A percentile compares a stretch with the other conserved stretches of the same genome.
phyloP scores from a whole-genome alignment of 2,888 invertebrate genomes.

The Cosmorhoe ocellata region DNA sequence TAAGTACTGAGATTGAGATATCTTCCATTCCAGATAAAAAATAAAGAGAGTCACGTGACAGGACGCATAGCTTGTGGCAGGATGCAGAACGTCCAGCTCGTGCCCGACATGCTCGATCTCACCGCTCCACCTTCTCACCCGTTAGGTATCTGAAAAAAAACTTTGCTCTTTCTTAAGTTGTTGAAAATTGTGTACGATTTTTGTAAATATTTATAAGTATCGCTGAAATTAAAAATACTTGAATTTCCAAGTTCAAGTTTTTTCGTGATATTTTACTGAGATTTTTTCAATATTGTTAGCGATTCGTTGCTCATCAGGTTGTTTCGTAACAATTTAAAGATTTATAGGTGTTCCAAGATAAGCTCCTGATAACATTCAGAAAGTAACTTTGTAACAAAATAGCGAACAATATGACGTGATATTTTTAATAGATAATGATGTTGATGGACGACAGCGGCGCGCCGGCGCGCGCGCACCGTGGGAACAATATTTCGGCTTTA shows the following conservation, averaged over 20 bases:
- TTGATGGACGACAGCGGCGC: constrained; percentile 75
- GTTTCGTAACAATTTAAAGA: constrained; percentile 73
- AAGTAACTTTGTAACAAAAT: constrained; percentile 76
- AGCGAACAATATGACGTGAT: constrained; percentile 81
- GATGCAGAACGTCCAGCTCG: constrained; percentile 9
- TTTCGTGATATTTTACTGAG: too few species aligned
- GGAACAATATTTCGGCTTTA: constrained; percentile 75
- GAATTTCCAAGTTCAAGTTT: too few species aligned
- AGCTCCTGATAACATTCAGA: constrained; percentile 64
- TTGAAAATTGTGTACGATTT: neutral
- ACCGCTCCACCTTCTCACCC: constrained; percentile 7
- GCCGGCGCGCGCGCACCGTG: constrained; percentile 66
- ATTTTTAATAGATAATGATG: constrained; percentile 81
- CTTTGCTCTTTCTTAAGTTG: constrained; percentile 3
- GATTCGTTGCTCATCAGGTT: constrained; percentile 30
- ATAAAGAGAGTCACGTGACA: neutral
- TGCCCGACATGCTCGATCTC: constrained; percentile 1
- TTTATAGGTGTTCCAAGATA: constrained; percentile 75
- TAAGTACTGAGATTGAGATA: too few species aligned
- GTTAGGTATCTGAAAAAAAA: constrained; percentile 14
- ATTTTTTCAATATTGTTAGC: too few species aligned
- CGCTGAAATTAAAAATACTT: too few species aligned
- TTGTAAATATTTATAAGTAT: too few species aligned
- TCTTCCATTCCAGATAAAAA: too few species aligned
- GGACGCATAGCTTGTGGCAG: constrained; percentile 2